A percentile compares a stretch with the other conserved stretches of the same genome.
Conservation (phyloP, 2,888 invertebrate genomes). For the Sussaba pulchella region DNA sequence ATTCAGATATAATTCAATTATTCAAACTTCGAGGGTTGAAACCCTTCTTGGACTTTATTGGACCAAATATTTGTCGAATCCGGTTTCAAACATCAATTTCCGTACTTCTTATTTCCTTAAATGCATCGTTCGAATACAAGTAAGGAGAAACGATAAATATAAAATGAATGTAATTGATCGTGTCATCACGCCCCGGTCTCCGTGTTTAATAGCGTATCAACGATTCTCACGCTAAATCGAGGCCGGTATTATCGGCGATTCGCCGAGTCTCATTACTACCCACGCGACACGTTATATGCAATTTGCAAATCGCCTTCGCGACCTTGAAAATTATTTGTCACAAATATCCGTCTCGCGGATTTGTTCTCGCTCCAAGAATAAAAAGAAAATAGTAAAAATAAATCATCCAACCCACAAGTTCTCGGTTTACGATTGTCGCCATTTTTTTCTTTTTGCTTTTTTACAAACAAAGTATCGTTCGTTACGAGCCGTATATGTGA, state of each 20-base stretch:
- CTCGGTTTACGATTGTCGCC: constrained; percentile 43
- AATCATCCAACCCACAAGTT: constrained; percentile 19
- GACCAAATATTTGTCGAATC: background rate
- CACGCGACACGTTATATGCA: constrained; percentile 22
- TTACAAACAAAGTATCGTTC: constrained; percentile 9
- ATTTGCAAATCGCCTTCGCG: constrained; percentile 27
- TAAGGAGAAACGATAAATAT: background rate
- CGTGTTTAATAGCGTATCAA: constrained; percentile 2
- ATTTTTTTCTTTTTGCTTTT: constrained; percentile 38
- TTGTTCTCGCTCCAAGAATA: constrained; percentile 33
- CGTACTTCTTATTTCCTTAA: no score
- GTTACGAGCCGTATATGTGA: constrained; percentile 1
- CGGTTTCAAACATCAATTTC: no score
- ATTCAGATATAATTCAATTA: no score
- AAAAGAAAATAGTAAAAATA: constrained; percentile 10
- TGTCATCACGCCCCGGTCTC: constrained; percentile 33
- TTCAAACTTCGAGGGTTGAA: no score
- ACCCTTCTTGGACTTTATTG: no score
- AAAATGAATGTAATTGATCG: background rate
- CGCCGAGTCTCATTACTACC: constrained; percentile 56
- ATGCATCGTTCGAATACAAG: no score
- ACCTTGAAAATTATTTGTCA: constrained; percentile 57
- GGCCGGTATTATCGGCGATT: constrained; percentile 41
- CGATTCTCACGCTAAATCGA: constrained; percentile 39
- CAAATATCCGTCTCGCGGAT: constrained; percentile 29